Conservation (phyloP, 2,888 invertebrate species). For the Beris morrisii region DNA sequence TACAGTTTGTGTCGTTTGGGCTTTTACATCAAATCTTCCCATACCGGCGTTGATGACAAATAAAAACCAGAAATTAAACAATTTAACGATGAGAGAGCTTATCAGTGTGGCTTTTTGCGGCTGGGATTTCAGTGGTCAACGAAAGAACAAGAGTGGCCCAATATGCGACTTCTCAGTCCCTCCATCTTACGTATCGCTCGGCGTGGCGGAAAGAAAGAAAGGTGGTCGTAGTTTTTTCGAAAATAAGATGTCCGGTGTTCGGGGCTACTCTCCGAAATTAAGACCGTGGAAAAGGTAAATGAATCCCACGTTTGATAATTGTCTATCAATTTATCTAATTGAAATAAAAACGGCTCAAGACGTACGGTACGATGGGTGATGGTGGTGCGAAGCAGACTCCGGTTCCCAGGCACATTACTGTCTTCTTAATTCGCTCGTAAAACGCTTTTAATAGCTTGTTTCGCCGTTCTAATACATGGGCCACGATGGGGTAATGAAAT, state of each 20-base stretch:
- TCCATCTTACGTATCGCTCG: no score
- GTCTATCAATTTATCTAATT: conserved; percentile 24
- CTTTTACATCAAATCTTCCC: background rate
- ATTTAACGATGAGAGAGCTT: conserved; percentile 15
- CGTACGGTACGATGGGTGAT: background rate
- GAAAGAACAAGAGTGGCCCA: no score
- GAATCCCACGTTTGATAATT: conserved; percentile 17
- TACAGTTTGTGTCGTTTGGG: no score
- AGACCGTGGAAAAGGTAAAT: conserved; percentile 7
- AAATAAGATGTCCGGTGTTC: no score
- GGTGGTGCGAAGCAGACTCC: background rate
- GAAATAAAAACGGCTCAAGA: conserved; percentile 8
- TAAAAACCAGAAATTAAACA: conserved; percentile 15
- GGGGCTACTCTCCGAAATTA: background rate
- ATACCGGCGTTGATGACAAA: conserved; percentile 16
- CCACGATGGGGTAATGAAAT: background rate
- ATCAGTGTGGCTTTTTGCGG: conserved; percentile 12
- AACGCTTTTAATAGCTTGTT: conserved; percentile 20
- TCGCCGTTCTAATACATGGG: background rate
- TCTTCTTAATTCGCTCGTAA: conserved; percentile 19
- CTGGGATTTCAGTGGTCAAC: background rate
- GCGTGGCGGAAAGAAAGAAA: no score
- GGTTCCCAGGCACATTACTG: conserved; percentile 24
- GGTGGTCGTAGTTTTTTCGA: no score
- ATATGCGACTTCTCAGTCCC: no score